phyloP scores from a whole-genome alignment of 2,888 invertebrate species.

The Euproctis similis region DNA sequence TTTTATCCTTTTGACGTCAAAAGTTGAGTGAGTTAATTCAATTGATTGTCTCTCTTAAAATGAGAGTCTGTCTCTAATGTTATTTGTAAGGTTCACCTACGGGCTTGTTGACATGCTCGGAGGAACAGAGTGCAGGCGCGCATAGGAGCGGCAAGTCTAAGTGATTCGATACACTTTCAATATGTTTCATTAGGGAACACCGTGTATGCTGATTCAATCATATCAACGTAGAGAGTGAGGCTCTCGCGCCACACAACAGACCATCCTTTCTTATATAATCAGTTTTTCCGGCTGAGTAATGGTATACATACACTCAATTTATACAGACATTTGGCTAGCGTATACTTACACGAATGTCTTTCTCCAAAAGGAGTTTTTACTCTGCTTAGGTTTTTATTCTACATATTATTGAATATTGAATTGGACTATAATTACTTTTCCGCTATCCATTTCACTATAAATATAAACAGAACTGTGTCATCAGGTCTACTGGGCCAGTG shows the following conservation, averaged over 20 bases:
- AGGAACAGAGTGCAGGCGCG: constrained; percentile 65
- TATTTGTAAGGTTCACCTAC: constrained; percentile 69
- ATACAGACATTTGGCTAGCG: constrained; percentile 26
- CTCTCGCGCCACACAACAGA: constrained; percentile 43
- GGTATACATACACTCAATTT: constrained; percentile 57
- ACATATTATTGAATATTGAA: constrained; percentile 14
- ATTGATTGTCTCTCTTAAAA: constrained; percentile 72
- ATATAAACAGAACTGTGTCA: no score
- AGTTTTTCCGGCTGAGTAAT: constrained; percentile 58
- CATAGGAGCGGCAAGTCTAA: constrained; percentile 56
- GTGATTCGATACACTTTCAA: constrained; percentile 75
- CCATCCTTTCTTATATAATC: constrained; percentile 52
- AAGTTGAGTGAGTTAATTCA: constrained; percentile 65
- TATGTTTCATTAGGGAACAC: constrained; percentile 72
- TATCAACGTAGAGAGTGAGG: constrained; percentile 44
- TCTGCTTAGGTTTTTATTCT: constrained; percentile 7
- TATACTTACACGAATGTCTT: constrained; percentile 29
- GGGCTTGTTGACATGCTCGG: constrained; percentile 58
- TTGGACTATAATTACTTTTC: constrained; percentile 8
- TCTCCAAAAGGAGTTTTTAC: constrained; percentile 18
- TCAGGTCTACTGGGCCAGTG: no score
- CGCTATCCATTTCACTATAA: constrained; percentile 2
- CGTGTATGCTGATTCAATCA: constrained; percentile 71
- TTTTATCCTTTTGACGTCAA: constrained; percentile 63
- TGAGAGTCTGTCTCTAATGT: constrained; percentile 61